Conservation (phyloP, 2,113 vertebrate genomes). For the Hirundichthys speculiger region DNA sequence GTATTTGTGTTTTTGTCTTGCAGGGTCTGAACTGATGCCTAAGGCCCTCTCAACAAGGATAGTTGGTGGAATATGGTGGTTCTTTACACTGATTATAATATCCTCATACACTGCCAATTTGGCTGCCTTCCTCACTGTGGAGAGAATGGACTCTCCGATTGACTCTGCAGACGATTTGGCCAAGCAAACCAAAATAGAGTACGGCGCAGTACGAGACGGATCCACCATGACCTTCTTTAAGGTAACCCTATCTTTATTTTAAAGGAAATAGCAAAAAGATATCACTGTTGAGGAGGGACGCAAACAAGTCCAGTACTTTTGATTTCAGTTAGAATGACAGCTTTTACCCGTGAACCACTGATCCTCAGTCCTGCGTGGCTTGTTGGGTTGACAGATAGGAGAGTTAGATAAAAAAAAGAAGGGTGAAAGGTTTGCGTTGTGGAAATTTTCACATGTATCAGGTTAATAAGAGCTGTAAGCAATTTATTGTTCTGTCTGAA, state of each 20-base stretch:
- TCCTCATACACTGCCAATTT: conserved; percentile 98
- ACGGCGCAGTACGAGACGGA: conserved; percentile 94
- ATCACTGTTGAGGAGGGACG: neutral
- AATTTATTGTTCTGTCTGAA: conserved; percentile 38
- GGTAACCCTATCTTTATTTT: conserved; percentile 76
- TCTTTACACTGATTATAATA: conserved; percentile 98
- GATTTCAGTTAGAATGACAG: too few relatives aligned
- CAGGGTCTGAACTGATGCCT: conserved; percentile 98
- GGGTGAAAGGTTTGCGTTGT: conserved; percentile 12
- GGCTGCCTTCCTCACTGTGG: conserved; percentile 97
- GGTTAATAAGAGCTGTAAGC: conserved; percentile 11
- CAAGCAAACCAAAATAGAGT: conserved; percentile 98
- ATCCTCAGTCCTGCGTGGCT: too few relatives aligned
- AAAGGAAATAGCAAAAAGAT: neutral
- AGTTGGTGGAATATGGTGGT: conserved; percentile 99
- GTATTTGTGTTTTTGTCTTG: conserved; percentile 67
- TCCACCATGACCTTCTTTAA: conserved; percentile 99
- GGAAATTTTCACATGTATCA: conserved; percentile 1
- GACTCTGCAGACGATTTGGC: conserved; percentile 97
- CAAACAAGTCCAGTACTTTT: too few relatives aligned
- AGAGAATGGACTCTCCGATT: conserved; percentile 98
- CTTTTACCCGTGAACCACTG: too few relatives aligned
- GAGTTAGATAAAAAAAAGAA: neutral
- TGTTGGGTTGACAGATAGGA: neutral
- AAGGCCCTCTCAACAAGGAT: conserved; percentile 98